Conservation (phyloP, 2,888 invertebrate genomes). For the Hofmannophila pseudospretella region DNA sequence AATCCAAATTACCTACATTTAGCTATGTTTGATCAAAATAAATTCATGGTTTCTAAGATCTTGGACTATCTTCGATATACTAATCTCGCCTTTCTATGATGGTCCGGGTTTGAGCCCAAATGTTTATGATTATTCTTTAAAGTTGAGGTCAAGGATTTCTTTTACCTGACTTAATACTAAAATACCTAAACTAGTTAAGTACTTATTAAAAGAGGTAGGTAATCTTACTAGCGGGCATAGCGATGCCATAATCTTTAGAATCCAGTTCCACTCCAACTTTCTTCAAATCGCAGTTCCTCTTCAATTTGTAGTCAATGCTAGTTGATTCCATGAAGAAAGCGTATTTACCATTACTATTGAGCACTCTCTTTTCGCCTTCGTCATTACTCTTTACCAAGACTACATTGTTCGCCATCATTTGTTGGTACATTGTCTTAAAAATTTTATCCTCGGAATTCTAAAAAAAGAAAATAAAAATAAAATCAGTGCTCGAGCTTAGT, state of each 20-base stretch:
- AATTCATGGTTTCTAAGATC: too few relatives aligned
- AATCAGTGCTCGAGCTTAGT: too few relatives aligned
- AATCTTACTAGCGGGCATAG: constrained; percentile 86
- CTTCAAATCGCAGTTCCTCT: constrained; percentile 87
- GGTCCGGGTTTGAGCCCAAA: too few relatives aligned
- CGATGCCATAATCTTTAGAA: constrained; percentile 90
- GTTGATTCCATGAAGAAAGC: constrained; percentile 98
- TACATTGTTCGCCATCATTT: constrained; percentile 88
- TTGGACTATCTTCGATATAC: too few relatives aligned
- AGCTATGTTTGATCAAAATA: too few relatives aligned
- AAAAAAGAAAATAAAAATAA: constrained; percentile 15
- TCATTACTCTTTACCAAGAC: constrained; percentile 87
- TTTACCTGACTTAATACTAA: too few relatives aligned
- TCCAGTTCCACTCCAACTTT: constrained; percentile 90
- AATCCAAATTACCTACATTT: neutral
- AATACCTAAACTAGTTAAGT: too few relatives aligned
- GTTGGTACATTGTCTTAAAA: constrained; percentile 92
- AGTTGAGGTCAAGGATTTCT: too few relatives aligned
- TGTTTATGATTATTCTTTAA: neutral
- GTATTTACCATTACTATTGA: constrained; percentile 76
- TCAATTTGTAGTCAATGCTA: constrained; percentile 92
- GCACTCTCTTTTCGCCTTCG: constrained; percentile 90
- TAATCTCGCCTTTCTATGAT: too few relatives aligned
- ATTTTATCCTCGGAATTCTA: constrained; percentile 88
- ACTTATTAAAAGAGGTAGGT: too few relatives aligned